These are phyloP conservation scores for Dolichallabes microphthalmus DNA, from an alignment of 2,113 vertebrate species.

Conservation along the genomic window DNA sequence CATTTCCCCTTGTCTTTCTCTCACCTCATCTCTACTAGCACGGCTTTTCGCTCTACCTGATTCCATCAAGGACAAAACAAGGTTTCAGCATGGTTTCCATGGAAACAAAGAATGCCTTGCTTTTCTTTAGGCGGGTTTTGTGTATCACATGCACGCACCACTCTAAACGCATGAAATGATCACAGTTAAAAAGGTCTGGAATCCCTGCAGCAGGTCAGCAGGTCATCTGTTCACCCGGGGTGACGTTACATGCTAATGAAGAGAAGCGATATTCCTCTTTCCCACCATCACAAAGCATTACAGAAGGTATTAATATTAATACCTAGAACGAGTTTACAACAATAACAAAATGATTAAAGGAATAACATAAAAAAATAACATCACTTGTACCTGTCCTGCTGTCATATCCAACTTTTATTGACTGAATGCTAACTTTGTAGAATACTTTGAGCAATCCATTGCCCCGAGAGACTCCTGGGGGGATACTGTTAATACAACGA, in stretches of 20 bases:
- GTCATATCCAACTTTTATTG: neutral
- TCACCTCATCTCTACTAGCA: slow-evolving; percentile 33
- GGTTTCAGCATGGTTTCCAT: slow-evolving; percentile 54
- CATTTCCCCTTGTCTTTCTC: neutral
- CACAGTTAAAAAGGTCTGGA: slow-evolving; percentile 6
- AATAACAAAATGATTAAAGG: neutral
- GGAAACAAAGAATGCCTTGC: slow-evolving; percentile 58
- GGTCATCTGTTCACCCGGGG: neutral
- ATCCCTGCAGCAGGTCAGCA: slow-evolving; percentile 32
- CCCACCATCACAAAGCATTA: neutral
- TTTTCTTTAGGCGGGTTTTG: slow-evolving; percentile 47
- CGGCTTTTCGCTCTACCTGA: slow-evolving; percentile 50
- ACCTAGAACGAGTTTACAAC: neutral
- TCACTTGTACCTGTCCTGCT: neutral
- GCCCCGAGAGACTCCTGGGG: neutral
- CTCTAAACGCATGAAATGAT: slow-evolving; percentile 40
- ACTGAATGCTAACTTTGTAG: neutral
- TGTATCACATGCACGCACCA: slow-evolving; percentile 39
- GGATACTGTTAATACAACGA: neutral
- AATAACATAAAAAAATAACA: no score
- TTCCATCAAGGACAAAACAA: slow-evolving; percentile 57
- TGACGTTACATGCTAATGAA: neutral
- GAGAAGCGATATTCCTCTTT: neutral
- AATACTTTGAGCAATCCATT: neutral
- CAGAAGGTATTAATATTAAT: neutral